Percentiles rank a stretch among this genome's conserved stretches.
These are phyloP conservation scores for Frankliniella fusca DNA, from an alignment of 2,888 invertebrate genomes.

Conservation along the genomic window DNA sequence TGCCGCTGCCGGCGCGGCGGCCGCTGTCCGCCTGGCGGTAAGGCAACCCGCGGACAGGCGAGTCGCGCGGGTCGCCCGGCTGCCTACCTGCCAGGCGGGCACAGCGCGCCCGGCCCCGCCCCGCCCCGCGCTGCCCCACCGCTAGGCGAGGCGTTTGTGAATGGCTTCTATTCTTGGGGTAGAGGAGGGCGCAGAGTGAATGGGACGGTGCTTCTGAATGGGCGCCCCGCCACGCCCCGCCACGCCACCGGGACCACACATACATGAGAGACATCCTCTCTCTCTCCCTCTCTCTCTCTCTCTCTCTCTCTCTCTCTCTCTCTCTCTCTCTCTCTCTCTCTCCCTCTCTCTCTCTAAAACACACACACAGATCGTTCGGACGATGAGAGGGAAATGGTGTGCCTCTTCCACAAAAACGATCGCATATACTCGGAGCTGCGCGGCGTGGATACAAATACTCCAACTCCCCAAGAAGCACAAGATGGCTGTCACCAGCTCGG, in stretches of 20 bases:
- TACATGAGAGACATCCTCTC: not conserved
- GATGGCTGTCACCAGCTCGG: too few relatives aligned
- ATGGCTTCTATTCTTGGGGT: conserved; percentile 20
- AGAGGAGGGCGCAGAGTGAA: not conserved
- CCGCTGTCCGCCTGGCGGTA: not conserved
- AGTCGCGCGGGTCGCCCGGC: not conserved
- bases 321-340: conserved; percentile 4
- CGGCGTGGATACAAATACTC: too few relatives aligned
- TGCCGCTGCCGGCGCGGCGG: too few relatives aligned
- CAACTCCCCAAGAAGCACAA: too few relatives aligned
- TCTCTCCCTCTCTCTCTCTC: not conserved
- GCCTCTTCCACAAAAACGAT: too few relatives aligned
- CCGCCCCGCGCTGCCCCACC: not conserved
- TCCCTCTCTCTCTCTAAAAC: not conserved
- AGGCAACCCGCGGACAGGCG: not conserved
- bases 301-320: not conserved
- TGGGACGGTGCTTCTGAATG: not conserved
- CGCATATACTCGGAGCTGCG: too few relatives aligned
- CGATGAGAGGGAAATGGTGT: too few relatives aligned
- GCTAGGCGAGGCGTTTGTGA: conserved; percentile 5
- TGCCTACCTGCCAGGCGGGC: not conserved
- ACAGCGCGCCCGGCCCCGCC: not conserved
- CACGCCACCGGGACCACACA: not conserved
- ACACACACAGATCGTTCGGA: too few relatives aligned
- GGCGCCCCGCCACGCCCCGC: not conserved